Base-by-base conservation (phyloP, 2,888 invertebrate species). In the Penaeus monodon region DNA sequence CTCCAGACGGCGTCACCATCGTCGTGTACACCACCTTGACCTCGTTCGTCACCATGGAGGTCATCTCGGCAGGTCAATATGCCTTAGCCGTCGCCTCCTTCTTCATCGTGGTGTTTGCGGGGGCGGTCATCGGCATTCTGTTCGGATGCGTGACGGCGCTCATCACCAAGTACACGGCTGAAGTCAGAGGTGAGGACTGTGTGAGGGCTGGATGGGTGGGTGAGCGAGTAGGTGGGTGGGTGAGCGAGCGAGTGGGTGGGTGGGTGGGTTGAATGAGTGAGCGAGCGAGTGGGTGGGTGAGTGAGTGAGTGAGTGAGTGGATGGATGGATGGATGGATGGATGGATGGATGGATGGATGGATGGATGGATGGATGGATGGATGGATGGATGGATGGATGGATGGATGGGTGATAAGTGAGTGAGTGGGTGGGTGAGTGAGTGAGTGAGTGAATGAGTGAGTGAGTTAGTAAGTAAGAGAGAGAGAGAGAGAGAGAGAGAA, bases 21-120 rank as follows among this genome's bases (percentile, higher is more conserved):
- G 94, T 94, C 7, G 91, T 94, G 85, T 94, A 94, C 91, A 93
- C 93, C 89, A 93, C 93, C 90, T 93, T 94, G 91, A 92, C 92
- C 84, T 92, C 92, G 7, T 93, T 93, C 90, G 92, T 92, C 57
- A 90, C 57, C 77, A 93, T 93, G 91, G 76, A 66, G 12, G 68
- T 27, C 49, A 85, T 89, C 66, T 33, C 73, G 29, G 86, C 78
- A 7, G 88, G 66, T n/a, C 89, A 90, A 70, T 87, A 86, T n/a
- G 84, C 86, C 24, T 64, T 89, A 73, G 89, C 90, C 1, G 90
- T 94, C 20, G 91, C 92, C 8, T 92, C 93, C 49, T 94, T 94
- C 90, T 91, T 94, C 86, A 92, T 93, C 81, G 93, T 94, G 76
- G 93, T 93, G 88, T 89, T 93, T 10, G 94, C 94, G 63, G 94